Evolutionary conservation across 2,888 invertebrate genomes (phyloP).

Genomic region (Cosmopolites sordidus): DNA sequence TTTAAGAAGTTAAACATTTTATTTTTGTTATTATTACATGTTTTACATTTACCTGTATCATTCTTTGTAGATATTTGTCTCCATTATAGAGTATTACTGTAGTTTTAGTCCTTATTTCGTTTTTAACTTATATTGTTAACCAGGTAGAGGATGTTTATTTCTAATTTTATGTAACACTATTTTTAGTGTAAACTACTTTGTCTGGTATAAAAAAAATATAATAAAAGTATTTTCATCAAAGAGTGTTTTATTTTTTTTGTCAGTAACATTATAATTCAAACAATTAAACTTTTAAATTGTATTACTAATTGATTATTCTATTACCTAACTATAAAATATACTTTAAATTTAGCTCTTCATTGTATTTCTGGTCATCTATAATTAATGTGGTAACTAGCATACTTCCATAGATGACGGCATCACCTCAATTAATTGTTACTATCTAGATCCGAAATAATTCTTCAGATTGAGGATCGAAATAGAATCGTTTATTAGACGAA

Average conservation of each 20-base stretch:
- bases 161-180: background rate
- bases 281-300: too few species aligned
- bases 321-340: too few species aligned
- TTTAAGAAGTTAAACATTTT: background rate
- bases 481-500: too few species aligned
- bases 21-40: background rate
- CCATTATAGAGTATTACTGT: background rate
- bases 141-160: background rate
- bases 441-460: too few species aligned
- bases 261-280: too few species aligned
- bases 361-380: too few species aligned
- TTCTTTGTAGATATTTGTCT: background rate
- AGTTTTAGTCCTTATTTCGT: background rate
- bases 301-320: too few species aligned
- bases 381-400: too few species aligned
- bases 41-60: background rate
- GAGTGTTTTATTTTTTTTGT: background rate
- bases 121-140: slow-evolving; percentile 1
- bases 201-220: background rate
- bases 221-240: background rate
- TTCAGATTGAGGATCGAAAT: too few species aligned
- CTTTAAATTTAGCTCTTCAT: too few species aligned
- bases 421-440: too few species aligned
- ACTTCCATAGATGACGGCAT: too few species aligned
- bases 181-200: background rate